Base-by-base conservation (phyloP, 1,140 invertebrate genomes). In the Dufourea novaeangliae region DNA sequence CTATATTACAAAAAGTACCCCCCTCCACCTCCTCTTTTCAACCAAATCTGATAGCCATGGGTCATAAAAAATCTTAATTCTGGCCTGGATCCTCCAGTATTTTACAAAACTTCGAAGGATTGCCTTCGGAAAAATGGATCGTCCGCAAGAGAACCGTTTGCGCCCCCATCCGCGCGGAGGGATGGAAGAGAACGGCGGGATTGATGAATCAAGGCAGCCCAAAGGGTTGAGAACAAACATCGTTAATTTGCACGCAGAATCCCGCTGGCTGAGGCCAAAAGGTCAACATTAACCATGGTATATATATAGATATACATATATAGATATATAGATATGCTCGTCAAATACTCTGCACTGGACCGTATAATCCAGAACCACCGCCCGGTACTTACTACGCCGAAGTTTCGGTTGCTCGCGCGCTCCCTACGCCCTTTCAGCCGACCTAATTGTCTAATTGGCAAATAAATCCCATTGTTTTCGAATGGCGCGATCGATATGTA, bases 161-260 rank as follows among this genome's bases (percentile, higher is more conserved):
- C 29, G 41, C 32, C 27, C 39, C 52, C 20, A 6, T 50, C n/a
- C 17, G 41, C 25, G 66, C 17, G 50, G 25, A 63, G 34, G 34
- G 67, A 50, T 29, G 57, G 41, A 41, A 72, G 69, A 29, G 69
- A 29, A 61, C 25, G 50, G 62, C 29, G 68, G 59, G 20, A 77
- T 32, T 57, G 59, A 56, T 22, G 61, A 64, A 69, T 79, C 63
- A 72, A 77, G 83, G 69, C 69, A 61, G 61, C 57, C 56, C 77
- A 82, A 91, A 90, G 88, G 88, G 88, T 89, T 89, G 74, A 80
- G 85, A 79, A 86, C 82, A 91, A 91, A 91, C 90, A 91, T 91
- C 88, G 87, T 91, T 91, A 91, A 91, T 91, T 91, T 85, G 86
- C 83, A 88, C 83, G 84, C 79, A 79, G 83, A 82, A 84, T 81